Base-by-base conservation (phyloP, 2,797 vertebrate genomes). In the Hippopotamyrus pictus region DNA sequence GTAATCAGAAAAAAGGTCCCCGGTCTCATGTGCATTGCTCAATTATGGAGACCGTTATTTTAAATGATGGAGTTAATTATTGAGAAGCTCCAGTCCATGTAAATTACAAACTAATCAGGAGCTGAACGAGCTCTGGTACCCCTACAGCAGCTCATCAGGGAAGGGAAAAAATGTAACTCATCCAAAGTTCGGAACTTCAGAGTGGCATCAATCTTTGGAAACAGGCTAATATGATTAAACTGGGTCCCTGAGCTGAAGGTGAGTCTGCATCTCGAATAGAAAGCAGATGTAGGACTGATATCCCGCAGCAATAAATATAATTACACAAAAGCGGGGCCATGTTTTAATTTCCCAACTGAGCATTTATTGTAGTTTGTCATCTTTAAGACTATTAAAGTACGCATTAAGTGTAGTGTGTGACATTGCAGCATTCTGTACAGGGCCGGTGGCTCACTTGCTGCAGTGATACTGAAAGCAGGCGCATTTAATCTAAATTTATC, bases 21-120 rank as follows among this genome's bases (percentile, higher is more conserved):
- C 69, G 41, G 44, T 91, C 41, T 84, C 90, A 89, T 92, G 50
- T 53, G 83, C 48, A 29, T 22, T 85, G 19, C 25, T 53, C 50
- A 92, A 89, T 90, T 91, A 92, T 3, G 53, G 90, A 65, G 91
- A 65, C 93, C 92, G 94, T 95, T 96, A 94, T 94, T 93, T 95
- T 91, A 91, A 93, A 91, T 92, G 22, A 91, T 86, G 88, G n/a
- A 89, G 82, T 25, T 93, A 95, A 95, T 57, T 53, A 94, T 92
- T 88, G 88, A 88, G 50, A 51, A 19, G 12, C 76, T 44, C 88
- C 11, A 50, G 48, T 48, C 62, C 76, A 37, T 12, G 89, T 90
- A 91, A 90, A 90, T 92, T 86, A 86, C 89, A 88, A 92, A 92
- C 89, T 22, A 91, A 91, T 89, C 90, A 92, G 90, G 87, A 86